These are phyloP conservation scores for Sarcophaga peregrina DNA, from an alignment of 1,140 invertebrate genomes.

Conservation along the genomic window DNA sequence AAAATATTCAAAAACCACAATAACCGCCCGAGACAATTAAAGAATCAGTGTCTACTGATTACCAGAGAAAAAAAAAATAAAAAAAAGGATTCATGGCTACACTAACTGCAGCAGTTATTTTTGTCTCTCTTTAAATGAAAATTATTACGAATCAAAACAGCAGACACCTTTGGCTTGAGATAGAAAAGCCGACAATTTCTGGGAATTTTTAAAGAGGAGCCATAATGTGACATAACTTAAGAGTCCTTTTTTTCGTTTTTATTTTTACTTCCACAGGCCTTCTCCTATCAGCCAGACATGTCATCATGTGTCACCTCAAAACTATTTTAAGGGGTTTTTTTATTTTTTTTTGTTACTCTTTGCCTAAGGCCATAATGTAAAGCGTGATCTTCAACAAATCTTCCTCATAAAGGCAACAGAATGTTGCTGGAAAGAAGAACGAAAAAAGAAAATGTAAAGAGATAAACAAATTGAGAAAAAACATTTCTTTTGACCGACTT, in stretches of 20 bases:
- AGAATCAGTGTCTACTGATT: slow-evolving; percentile 26
- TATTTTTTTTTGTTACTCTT: too few relatives aligned
- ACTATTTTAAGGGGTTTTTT: not conserved
- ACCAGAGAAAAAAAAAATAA: not conserved
- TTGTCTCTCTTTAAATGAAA: not conserved
- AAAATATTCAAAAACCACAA: slow-evolving; percentile 39
- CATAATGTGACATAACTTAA: not conserved
- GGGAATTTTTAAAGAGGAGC: not conserved
- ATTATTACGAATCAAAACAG: slow-evolving; percentile 36
- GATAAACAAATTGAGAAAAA: not conserved
- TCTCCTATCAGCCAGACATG: slow-evolving; percentile 32
- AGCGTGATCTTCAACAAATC: slow-evolving; percentile 33
- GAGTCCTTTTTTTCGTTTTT: not conserved
- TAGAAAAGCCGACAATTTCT: slow-evolving; percentile 32
- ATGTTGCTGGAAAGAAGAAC: not conserved
- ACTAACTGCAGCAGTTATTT: not conserved
- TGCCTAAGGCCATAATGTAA: not conserved
- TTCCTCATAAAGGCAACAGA: not conserved
- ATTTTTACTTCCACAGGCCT: too few relatives aligned
- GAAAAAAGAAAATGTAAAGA: not conserved
- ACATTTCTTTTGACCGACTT: not conserved
- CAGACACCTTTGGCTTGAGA: slow-evolving; percentile 25
- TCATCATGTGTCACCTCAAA: slow-evolving; percentile 38
- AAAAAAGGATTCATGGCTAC: too few relatives aligned
- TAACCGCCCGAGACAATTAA: slow-evolving; percentile 21